A percentile compares a stretch with the other conserved stretches of the same genome.
Evolutionary conservation across 2,113 vertebrate genomes (phyloP).

Genomic region (Globicephala melas): DNA sequence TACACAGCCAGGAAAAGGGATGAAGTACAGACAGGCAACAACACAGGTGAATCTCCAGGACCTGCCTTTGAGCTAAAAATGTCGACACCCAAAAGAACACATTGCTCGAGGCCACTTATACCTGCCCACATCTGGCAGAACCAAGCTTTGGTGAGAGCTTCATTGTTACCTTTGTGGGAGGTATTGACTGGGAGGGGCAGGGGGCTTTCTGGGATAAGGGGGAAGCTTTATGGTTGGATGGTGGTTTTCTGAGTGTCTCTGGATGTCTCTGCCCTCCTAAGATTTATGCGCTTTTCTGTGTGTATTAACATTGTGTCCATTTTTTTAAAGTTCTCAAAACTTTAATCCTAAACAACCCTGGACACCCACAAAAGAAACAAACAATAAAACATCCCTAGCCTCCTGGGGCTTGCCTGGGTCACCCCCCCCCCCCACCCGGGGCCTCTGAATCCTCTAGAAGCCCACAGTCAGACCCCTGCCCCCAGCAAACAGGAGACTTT

Average conservation of each 20-base stretch:
- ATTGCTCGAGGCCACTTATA: rapidly evolving
- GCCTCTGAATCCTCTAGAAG: background rate
- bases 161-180: rapidly evolving
- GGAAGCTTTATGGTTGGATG: rapidly evolving
- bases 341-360: background rate
- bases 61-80: rapidly evolving
- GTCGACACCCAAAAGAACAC: rapidly evolving
- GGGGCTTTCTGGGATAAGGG: rapidly evolving
- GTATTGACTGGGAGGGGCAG: rapidly evolving
- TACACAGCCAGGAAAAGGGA: background rate
- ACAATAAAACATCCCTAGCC: background rate
- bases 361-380: background rate
- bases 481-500: rapidly evolving
- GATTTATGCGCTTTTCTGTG: rapidly evolving
- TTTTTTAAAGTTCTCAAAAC: background rate
- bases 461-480: background rate
- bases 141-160: rapidly evolving
- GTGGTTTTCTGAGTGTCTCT: background rate
- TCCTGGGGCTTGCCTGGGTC: background rate
- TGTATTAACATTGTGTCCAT: background rate
- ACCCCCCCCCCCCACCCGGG: rapidly evolving
- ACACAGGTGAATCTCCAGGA: rapidly evolving
- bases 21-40: rapidly evolving
- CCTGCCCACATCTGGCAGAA: background rate
- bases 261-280: rapidly evolving